These are phyloP conservation scores for Candoia aspera DNA, from an alignment of 2,113 vertebrate genomes.

Conservation along the genomic window DNA sequence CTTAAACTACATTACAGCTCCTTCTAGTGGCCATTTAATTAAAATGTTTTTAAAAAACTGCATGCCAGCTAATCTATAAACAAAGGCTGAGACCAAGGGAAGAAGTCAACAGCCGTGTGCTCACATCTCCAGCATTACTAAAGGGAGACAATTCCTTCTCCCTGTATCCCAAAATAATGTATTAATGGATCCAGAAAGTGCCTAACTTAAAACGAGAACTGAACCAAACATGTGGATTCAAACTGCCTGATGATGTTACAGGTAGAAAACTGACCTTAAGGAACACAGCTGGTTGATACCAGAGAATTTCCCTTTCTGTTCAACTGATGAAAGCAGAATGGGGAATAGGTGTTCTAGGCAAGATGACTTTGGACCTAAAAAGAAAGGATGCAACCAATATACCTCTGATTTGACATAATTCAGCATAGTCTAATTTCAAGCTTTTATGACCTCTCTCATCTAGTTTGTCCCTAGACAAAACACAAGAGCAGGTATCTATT, in stretches of 20 bases:
- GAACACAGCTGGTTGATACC: background rate
- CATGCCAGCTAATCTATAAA: background rate
- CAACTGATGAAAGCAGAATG: background rate
- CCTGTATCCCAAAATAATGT: background rate
- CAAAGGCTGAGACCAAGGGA: background rate
- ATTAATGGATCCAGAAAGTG: background rate
- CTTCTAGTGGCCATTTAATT: background rate
- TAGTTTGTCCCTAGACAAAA: background rate
- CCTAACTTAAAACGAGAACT: background rate
- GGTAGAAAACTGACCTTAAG: background rate
- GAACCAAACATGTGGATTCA: background rate
- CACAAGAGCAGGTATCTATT: background rate
- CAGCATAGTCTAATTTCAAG: background rate
- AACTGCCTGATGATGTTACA: background rate
- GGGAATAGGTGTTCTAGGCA: background rate
- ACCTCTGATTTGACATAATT: background rate
- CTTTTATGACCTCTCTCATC: no score
- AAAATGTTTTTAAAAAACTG: background rate
- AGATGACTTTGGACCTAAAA: background rate
- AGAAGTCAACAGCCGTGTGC: background rate
- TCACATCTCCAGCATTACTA: background rate
- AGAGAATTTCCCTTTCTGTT: background rate
- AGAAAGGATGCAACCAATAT: background rate
- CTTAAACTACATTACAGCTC: background rate
- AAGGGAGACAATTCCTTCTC: background rate